Base-by-base conservation (phyloP, 2,888 invertebrate genomes). In the Penaeus monodon region DNA sequence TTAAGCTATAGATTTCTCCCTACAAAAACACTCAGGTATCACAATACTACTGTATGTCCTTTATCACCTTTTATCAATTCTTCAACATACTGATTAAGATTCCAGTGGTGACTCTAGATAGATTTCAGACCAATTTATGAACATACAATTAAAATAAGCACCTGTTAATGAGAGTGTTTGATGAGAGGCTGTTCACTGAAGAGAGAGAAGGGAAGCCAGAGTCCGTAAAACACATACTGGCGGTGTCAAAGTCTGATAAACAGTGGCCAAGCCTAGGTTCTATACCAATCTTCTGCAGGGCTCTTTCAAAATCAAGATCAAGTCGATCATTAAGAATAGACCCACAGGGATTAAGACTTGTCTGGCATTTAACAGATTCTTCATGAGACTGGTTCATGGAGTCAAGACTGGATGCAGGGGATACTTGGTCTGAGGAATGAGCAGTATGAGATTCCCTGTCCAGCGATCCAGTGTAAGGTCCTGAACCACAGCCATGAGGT, bases 331-430 rank as follows among this genome's bases (percentile, higher is more conserved):
- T 49, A 20, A 63, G 82, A 33, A 83, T 29, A 70, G 83, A 79
- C 14, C 79, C 44, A 22, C 63, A 83, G n/a, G 86, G 82, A 78
- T 83, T 83, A 22, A 87, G 64, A 64, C 82, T 87, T 38, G 82
- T 82, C 70, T 79, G 83, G 65, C 70, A 79, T 57, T 73, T 77
- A 22, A 83, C 70, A n/a, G 77, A 83, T 10, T 82, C 82, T 14
- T 87, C 82, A 27, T 85, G 85, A 33, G 76, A 57, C n/a, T 81
- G 78, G 68, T 86, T 86, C 92, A 97, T 96, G 0, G 97, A 97
- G 92, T 97, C 97, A 91, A 97, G 93, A 91, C 97, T 97, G 83
- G 97, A 96, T 85, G 95, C 95, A 91, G 96, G 96, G 90, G 94
- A 90, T 70, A 88, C 82, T 49, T 88, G 87, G 64, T 83, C 85